These are phyloP conservation scores for Tetranychus truncatus DNA, from an alignment of 2,888 invertebrate genomes.

Conservation along the genomic window DNA sequence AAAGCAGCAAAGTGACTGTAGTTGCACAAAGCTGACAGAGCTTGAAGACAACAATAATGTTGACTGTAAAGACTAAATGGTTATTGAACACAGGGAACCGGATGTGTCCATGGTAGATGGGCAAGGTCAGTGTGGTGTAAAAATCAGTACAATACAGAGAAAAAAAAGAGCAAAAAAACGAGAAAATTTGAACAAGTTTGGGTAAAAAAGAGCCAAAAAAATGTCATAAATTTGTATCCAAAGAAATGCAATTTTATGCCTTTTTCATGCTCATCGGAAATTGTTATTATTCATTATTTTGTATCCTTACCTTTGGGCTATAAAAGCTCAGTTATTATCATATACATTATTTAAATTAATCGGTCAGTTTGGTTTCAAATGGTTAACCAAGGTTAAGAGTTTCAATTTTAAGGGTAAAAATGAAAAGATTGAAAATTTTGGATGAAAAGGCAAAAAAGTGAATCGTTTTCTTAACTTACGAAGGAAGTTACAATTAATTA, in stretches of 20 bases:
- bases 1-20: too few species aligned
- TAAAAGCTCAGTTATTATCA: background rate
- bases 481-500: background rate
- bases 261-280: conserved; percentile 3
- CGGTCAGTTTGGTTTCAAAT: background rate
- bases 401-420: background rate
- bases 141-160: background rate
- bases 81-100: background rate
- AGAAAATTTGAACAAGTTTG: background rate
- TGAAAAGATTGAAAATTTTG: background rate
- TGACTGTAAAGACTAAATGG: background rate
- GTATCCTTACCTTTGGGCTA: background rate
- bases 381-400: background rate
- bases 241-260: background rate
- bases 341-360: background rate
- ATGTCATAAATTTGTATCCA: background rate
- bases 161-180: background rate
- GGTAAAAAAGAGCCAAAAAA: background rate
- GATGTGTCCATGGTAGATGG: background rate
- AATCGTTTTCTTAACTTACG: background rate
- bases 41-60: too few species aligned
- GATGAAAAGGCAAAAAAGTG: background rate
- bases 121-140: background rate
- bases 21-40: too few species aligned
- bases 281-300: background rate